A percentile compares a stretch with the other conserved stretches of the same genome.
These are phyloP conservation scores for Mnemiopsis leidyi DNA, from an alignment of 37 sponge, comb jelly and placozoan genomes.

Conservation along the genomic window DNA sequence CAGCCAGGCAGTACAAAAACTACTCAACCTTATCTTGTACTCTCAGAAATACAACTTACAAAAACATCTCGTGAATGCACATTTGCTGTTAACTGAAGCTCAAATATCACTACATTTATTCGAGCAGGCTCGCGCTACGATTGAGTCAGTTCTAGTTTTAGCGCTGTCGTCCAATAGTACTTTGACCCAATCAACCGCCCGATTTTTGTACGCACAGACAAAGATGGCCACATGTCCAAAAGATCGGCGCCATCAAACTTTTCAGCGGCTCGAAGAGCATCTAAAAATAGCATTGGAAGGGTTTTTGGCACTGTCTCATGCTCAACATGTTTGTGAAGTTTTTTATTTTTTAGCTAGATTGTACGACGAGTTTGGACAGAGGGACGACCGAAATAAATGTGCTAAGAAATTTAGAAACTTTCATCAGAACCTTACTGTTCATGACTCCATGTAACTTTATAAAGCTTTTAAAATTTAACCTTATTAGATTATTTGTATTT, in stretches of 20 bases:
- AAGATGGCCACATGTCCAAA: background rate
- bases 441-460: background rate
- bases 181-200: background rate
- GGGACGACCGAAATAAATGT: slow-evolving; percentile 41
- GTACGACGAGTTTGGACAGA: slow-evolving; percentile 32
- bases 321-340: background rate
- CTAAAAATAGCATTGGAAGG: background rate
- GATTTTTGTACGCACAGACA: slow-evolving; percentile 23
- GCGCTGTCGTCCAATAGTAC: background rate
- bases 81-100: slow-evolving; percentile 25
- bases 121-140: background rate
- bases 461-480: too few relatives aligned
- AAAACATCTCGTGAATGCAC: background rate
- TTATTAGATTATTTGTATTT: too few relatives aligned
- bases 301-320: background rate
- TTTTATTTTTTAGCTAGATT: background rate
- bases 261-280: background rate
- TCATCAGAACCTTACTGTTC: background rate
- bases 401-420: slow-evolving; percentile 47
- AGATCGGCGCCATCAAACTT: background rate
- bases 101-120: slow-evolving; percentile 21
- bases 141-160: background rate
- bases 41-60: slow-evolving; percentile 29
- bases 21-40: slow-evolving; percentile 44
- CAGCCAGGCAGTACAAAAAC: background rate